Evolutionary conservation across 2,113 vertebrate species (phyloP).

Genomic region (Nothoprocta pentlandii): DNA sequence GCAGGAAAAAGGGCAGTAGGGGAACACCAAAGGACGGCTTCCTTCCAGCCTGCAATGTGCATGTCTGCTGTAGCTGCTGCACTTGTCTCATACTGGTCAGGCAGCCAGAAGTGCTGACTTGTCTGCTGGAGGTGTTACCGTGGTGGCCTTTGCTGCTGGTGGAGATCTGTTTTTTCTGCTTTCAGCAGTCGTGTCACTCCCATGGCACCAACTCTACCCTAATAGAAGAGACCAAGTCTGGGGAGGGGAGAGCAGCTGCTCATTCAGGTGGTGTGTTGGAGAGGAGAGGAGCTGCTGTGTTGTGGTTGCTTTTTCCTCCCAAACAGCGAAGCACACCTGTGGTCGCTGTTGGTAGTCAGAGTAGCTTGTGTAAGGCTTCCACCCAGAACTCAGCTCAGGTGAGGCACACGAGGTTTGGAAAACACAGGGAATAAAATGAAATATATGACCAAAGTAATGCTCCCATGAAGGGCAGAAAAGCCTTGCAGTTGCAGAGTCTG

Average conservation of each 20-base stretch:
- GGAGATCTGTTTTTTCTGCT: background rate
- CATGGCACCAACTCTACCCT: background rate
- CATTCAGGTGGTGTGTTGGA: background rate
- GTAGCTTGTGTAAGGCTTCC: background rate
- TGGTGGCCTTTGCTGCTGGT: background rate
- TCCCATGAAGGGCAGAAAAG: background rate
- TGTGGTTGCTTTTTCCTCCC: background rate
- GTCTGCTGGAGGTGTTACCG: background rate
- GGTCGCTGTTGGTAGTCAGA: background rate
- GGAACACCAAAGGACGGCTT: background rate
- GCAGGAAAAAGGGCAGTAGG: background rate
- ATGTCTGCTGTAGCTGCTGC: background rate
- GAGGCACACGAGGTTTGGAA: background rate
- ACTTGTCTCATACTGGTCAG: background rate
- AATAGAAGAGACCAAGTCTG: background rate
- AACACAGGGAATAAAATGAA: background rate
- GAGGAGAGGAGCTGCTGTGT: accelerated
- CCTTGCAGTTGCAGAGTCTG: background rate
- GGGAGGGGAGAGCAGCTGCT: background rate
- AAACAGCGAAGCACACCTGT: accelerated
- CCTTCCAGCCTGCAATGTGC: background rate
- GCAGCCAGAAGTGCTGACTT: background rate
- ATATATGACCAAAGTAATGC: background rate
- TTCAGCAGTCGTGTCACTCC: background rate
- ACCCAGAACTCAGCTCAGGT: background rate